These are phyloP conservation scores for Ametastegia equiseti DNA, from an alignment of 2,888 invertebrate species.

Conservation along the genomic window DNA sequence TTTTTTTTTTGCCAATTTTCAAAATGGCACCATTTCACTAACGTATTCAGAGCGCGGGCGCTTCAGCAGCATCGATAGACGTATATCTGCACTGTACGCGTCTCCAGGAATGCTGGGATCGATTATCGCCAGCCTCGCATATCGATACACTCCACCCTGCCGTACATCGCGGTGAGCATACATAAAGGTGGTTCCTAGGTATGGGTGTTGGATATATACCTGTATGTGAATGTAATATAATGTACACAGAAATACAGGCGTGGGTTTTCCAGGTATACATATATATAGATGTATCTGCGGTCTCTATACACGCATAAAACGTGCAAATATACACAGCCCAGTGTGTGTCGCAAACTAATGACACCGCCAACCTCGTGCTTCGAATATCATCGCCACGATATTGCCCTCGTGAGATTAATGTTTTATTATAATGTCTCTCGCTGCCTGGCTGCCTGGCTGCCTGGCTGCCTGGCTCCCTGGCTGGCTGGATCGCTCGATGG, in stretches of 20 bases:
- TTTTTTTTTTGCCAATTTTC: background rate
- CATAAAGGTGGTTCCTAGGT: conserved; percentile 15
- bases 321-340: conserved; percentile 29
- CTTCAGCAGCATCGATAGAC: background rate
- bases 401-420: conserved; percentile 74
- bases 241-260: conserved; percentile 17
- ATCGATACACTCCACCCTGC: conserved; percentile 64
- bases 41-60: conserved; percentile 37
- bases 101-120: conserved; percentile 72
- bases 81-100: conserved; percentile 49
- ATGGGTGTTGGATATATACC: background rate
- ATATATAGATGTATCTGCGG: conserved; percentile 16
- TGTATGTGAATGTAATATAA: background rate
- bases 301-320: conserved; percentile 14
- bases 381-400: conserved; percentile 73
- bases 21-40: background rate
- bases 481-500: background rate
- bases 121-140: conserved; percentile 72
- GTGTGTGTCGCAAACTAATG: conserved; percentile 59
- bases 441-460: background rate
- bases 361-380: conserved; percentile 68
- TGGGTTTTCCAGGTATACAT: background rate
- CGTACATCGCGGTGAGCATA: conserved; percentile 32
- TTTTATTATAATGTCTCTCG: conserved; percentile 58
- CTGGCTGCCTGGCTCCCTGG: no score